These are phyloP conservation scores for Rhodeus uyekii DNA, from an alignment of 2,797 vertebrate genomes.

Conservation along the genomic window DNA sequence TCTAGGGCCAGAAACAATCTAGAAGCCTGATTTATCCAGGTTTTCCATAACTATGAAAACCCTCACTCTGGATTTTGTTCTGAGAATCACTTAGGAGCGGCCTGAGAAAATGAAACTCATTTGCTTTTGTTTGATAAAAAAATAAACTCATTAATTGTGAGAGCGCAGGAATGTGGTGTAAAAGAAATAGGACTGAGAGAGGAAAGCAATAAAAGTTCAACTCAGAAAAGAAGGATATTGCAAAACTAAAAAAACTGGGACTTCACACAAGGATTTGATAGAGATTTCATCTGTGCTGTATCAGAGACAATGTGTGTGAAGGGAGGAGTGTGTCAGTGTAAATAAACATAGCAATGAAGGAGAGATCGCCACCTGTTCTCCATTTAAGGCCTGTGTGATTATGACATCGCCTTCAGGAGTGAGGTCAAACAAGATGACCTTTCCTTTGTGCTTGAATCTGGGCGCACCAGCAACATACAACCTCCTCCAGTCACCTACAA, in stretches of 20 bases:
- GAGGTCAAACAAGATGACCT: conserved; percentile 91
- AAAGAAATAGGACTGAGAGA: neutral
- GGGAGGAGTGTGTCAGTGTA: too few species aligned
- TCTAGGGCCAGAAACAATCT: neutral
- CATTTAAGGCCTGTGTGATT: conserved; percentile 86
- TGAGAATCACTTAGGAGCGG: neutral
- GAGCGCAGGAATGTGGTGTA: conserved; percentile 6
- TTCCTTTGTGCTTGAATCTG: conserved; percentile 94
- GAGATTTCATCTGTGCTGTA: neutral
- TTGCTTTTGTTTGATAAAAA: conserved; percentile 20
- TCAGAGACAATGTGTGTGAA: neutral
- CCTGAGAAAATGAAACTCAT: conserved; percentile 12
- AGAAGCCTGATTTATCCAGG: neutral
- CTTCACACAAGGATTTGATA: conserved; percentile 7
- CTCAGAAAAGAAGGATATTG: neutral
- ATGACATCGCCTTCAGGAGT: conserved; percentile 71
- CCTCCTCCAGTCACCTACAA: conserved; percentile 75
- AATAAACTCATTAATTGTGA: conserved; percentile 30
- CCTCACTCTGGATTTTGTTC: conserved; percentile 1
- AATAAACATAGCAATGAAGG: neutral
- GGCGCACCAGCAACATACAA: conserved; percentile 90
- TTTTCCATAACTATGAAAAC: neutral
- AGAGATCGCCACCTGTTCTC: conserved; percentile 84
- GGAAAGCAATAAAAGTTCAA: neutral
- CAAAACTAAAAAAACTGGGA: conserved; percentile 6